These are phyloP conservation scores for Cladopsammia gracilis DNA, from an alignment of 64 coral and sea anemone species.

Conservation along the genomic window DNA sequence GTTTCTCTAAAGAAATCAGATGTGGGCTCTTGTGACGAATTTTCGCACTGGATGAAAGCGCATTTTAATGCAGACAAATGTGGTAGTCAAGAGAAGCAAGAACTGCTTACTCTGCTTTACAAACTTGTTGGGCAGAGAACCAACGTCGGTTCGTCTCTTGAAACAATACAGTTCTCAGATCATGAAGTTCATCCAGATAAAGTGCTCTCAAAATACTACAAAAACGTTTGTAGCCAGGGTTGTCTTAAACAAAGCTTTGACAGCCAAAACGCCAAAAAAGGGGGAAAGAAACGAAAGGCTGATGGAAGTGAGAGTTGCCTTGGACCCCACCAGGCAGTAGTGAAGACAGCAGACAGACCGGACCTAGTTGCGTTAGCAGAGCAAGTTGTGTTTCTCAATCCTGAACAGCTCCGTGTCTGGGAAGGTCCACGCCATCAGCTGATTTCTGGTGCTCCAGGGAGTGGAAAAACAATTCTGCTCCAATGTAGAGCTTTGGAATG, in stretches of 20 bases:
- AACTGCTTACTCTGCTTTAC: neutral
- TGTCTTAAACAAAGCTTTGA: neutral
- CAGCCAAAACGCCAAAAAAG: too few species aligned
- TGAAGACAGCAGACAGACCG: neutral
- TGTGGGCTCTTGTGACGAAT: too few species aligned
- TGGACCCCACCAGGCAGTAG: neutral
- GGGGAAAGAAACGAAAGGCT: too few species aligned
- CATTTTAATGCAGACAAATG: too few species aligned
- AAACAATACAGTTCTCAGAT: too few species aligned
- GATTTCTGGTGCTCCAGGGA: neutral
- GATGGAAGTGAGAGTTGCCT: too few species aligned
- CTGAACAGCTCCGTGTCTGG: neutral
- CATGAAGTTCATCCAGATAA: neutral
- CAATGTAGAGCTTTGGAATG: constrained; percentile 22
- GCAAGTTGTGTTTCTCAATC: neutral
- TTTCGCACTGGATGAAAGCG: too few species aligned
- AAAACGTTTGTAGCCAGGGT: neutral
- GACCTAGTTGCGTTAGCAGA: neutral
- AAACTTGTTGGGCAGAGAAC: neutral
- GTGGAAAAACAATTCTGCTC: constrained; percentile 7
- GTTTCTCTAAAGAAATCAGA: too few species aligned
- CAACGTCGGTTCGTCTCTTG: neutral
- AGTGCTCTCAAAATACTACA: neutral
- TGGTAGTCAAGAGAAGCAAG: too few species aligned
- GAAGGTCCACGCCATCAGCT: neutral